Base-by-base conservation (phyloP, 2,888 invertebrate species). In the Microplitis manilae region DNA sequence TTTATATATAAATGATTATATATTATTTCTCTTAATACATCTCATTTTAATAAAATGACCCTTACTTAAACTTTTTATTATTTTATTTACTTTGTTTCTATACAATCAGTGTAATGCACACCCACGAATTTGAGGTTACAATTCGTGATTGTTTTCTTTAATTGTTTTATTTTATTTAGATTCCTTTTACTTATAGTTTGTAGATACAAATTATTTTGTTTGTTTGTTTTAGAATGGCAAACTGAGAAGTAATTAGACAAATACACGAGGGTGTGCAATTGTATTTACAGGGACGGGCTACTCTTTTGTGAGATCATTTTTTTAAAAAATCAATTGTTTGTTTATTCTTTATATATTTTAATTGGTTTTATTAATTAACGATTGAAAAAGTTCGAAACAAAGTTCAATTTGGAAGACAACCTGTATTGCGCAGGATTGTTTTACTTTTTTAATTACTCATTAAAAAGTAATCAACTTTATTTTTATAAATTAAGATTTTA, bases 271-370 rank as follows among this genome's bases (percentile, higher is more conserved):
- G 62, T 62, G 62, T 62, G 62, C 62, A 62, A 20, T 62, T 62
- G 62, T 62, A 62, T 62, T 62, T 62, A 62, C 62, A 62, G 62
- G 62, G 62, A 62, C 62, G 62, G 62, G 62, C 62, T 17, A 62
- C 20, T 62, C 62, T 17, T 59, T 62, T 62, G 62, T 62, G 62
- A 62, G 62, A 62, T 62, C 62, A 62, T 62, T 50, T 50, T 13
- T 50, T 50, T 13, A 50, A 50, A 50, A 50, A 50, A 50, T 50
- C 13, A 50, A 50, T 13, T 50, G 50, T 41, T 41, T 41, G 7
- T 41, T 41, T 50, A 4, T 9, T 8, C 6, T 50, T 50, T 50
- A 50, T 13, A 50, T 50, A 6, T 1, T 13, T 50, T 13, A 7
- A 50, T 50, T 8, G 13, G 13, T 50, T 50, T 2, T 41, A 2